Conservation (phyloP, 2,888 invertebrate genomes). For the Mythimna impura region DNA sequence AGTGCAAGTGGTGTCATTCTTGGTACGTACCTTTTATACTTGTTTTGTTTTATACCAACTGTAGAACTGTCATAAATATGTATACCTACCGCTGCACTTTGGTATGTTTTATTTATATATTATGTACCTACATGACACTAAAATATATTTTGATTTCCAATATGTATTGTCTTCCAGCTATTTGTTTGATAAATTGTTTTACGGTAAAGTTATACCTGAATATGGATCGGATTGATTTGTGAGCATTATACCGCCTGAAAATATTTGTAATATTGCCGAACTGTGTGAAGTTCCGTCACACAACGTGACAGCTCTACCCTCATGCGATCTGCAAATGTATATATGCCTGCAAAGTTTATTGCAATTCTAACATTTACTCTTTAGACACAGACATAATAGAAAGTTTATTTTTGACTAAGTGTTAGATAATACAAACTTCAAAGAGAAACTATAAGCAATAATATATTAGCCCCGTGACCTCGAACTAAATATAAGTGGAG, state of each 20-base stretch:
- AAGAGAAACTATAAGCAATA: constrained; percentile 42
- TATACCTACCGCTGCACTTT: background rate
- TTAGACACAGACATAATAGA: constrained; percentile 30
- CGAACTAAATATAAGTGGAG: constrained; percentile 44
- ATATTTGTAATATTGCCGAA: constrained; percentile 19
- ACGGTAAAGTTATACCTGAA: constrained; percentile 18
- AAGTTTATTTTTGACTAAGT: constrained; percentile 37
- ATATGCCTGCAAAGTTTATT: constrained; percentile 20
- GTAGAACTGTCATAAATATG: constrained; percentile 8
- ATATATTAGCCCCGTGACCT: constrained; percentile 45
- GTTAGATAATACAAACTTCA: constrained; percentile 45
- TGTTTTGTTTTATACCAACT: constrained; percentile 4
- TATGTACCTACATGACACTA: constrained; percentile 22
- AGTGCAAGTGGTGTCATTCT: constrained; percentile 31
- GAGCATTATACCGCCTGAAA: background rate
- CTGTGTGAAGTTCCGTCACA: constrained; percentile 11
- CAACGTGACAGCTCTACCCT: background rate
- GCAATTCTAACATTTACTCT: constrained; percentile 21
- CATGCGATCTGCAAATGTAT: constrained; percentile 25
- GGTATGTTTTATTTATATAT: background rate
- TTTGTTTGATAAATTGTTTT: constrained; percentile 30
- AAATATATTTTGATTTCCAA: constrained; percentile 7
- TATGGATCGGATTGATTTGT: constrained; percentile 28
- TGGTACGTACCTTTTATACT: constrained; percentile 12
- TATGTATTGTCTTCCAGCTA: constrained; percentile 55